Conservation (phyloP, 92 coral and sea anemone species). For the Porites rus region DNA sequence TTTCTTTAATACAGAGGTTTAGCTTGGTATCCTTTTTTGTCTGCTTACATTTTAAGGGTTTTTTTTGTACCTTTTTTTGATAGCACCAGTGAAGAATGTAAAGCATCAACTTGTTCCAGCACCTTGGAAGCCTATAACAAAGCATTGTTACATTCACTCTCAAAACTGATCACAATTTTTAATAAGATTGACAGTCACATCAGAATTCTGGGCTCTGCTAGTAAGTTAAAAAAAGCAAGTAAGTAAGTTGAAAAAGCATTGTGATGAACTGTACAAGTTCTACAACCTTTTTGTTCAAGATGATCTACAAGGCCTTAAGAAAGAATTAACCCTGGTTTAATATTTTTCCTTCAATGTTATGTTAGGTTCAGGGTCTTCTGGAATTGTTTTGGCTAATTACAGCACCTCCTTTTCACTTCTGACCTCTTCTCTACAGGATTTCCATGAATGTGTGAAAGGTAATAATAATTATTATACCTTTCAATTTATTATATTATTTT, state of each 20-base stretch:
- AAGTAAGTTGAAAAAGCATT: too few relatives aligned
- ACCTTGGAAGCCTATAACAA: slow-evolving; percentile 81
- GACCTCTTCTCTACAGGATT: slow-evolving; percentile 75
- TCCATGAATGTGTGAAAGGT: slow-evolving; percentile 82
- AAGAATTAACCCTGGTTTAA: too few relatives aligned
- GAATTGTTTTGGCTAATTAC: slow-evolving; percentile 69
- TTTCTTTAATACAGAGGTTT: too few relatives aligned
- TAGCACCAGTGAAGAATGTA: slow-evolving; percentile 94
- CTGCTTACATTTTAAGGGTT: not conserved
- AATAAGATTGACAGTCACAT: slow-evolving; percentile 84
- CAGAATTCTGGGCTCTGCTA: slow-evolving; percentile 87
- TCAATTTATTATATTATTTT: too few relatives aligned
- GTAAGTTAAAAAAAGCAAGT: slow-evolving; percentile 52
- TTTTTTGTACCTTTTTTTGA: not conserved
- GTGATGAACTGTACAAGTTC: too few relatives aligned
- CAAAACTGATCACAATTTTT: slow-evolving; percentile 73
- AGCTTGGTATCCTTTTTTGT: too few relatives aligned
- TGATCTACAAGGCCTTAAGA: not conserved
- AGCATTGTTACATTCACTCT: slow-evolving; percentile 69
- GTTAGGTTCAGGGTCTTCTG: slow-evolving; percentile 59
- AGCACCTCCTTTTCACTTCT: slow-evolving; percentile 73
- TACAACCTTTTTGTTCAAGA: too few relatives aligned
- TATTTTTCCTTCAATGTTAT: too few relatives aligned
- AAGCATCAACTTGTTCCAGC: slow-evolving; percentile 86
- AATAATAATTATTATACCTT: not conserved